phyloP scores from a whole-genome alignment of 2,888 invertebrate genomes.

The Cyrtodaria siliqua region DNA sequence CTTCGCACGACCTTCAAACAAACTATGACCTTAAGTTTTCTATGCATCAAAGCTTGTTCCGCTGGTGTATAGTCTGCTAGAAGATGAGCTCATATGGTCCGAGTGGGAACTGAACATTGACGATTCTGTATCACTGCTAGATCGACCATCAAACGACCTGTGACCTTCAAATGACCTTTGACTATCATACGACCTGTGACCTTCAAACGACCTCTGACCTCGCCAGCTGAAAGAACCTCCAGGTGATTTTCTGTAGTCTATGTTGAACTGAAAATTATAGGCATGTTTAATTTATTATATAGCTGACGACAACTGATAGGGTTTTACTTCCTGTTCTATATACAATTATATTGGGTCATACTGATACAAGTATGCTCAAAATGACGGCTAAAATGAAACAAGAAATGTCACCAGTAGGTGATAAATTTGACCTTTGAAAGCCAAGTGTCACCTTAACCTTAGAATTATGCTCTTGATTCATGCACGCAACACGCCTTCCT shows the following conservation, averaged over 20 bases:
- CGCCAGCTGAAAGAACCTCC: conserved; percentile 73
- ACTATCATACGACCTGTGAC: conserved; percentile 44
- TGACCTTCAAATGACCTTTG: conserved; percentile 18
- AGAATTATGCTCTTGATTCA: too few relatives aligned
- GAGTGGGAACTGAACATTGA: conserved; percentile 73
- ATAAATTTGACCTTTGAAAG: too few relatives aligned
- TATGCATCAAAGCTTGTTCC: conserved; percentile 57
- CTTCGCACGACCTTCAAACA: too few relatives aligned
- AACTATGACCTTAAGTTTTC: background rate
- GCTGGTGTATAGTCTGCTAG: conserved; percentile 60
- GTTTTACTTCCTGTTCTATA: too few relatives aligned
- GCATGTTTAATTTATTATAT: too few relatives aligned
- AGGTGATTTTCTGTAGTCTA: conserved; percentile 85
- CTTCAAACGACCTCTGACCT: conserved; percentile 80
- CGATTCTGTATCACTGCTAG: conserved; percentile 78
- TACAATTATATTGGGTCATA: too few relatives aligned
- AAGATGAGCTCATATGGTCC: conserved; percentile 68
- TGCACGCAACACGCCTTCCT: too few relatives aligned
- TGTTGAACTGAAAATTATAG: conserved; percentile 85
- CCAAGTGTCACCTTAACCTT: too few relatives aligned
- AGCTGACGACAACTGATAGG: too few relatives aligned
- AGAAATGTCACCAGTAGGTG: too few relatives aligned
- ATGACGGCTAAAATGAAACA: too few relatives aligned
- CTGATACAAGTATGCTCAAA: too few relatives aligned
- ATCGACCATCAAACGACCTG: conserved; percentile 54